These are phyloP conservation scores for Sus scrofa DNA, from an alignment of 2,113 vertebrate genomes.

Conservation along the genomic window DNA sequence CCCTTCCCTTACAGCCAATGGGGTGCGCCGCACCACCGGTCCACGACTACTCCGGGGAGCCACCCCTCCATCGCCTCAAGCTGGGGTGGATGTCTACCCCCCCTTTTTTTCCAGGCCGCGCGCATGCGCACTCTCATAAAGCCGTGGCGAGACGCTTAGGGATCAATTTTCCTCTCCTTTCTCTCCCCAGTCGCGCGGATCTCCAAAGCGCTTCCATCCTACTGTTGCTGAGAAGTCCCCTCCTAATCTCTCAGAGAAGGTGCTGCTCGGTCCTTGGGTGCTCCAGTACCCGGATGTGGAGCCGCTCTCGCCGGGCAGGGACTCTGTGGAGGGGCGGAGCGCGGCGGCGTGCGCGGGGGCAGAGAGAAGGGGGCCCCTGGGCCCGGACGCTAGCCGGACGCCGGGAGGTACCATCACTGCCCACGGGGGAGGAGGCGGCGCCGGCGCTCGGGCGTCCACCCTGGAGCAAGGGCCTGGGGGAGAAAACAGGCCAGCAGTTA, in stretches of 20 bases:
- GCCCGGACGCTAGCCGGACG: slow-evolving; percentile 55
- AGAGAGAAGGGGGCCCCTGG: slow-evolving; percentile 63
- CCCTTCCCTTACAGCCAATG: slow-evolving; percentile 38
- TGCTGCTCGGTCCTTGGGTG: slow-evolving; percentile 39
- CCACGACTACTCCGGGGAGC: neutral
- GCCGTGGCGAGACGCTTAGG: neutral
- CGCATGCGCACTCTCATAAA: slow-evolving; percentile 55
- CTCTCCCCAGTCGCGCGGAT: neutral
- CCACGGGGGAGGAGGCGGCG: slow-evolving; percentile 63
- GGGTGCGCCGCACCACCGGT: neutral
- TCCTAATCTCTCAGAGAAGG: neutral
- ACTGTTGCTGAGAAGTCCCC: neutral
- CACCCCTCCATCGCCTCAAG: neutral
- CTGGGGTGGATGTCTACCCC: no score
- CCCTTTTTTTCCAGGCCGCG: accelerated
- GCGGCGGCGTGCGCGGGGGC: slow-evolving; percentile 73
- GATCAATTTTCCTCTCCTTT: slow-evolving; percentile 46
- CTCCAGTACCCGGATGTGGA: slow-evolving; percentile 79
- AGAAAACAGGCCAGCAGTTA: neutral
- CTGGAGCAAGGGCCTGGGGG: neutral
- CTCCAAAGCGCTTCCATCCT: neutral
- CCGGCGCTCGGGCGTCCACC: neutral
- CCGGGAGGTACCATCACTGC: slow-evolving; percentile 62
- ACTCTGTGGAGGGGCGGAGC: slow-evolving; percentile 76
- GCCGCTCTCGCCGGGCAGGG: slow-evolving; percentile 68